A percentile compares a stretch with the other conserved stretches of the same genome.
These are phyloP conservation scores for Gymnoscopelus microlampas DNA, from an alignment of 2,797 vertebrate genomes.

Conservation along the genomic window DNA sequence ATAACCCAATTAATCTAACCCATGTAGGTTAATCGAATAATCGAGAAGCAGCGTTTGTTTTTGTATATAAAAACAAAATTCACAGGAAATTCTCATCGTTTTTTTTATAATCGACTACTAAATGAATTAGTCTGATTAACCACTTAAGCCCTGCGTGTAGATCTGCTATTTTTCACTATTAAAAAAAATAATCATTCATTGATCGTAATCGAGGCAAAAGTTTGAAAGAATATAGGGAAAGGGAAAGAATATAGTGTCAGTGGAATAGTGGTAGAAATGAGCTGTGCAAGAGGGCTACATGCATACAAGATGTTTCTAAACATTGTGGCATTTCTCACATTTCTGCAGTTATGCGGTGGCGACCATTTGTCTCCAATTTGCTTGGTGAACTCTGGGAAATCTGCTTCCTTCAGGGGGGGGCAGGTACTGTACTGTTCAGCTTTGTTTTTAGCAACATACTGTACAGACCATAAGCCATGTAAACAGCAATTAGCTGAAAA, in stretches of 20 bases:
- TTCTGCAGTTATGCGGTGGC: background rate
- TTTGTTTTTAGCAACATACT: slow-evolving; percentile 1
- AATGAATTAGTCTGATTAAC: no score
- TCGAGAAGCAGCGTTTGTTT: no score
- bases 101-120: no score
- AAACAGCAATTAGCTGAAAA: slow-evolving; percentile 46
- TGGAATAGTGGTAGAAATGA: slow-evolving; percentile 1
- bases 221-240: background rate
- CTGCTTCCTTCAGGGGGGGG: background rate
- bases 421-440: background rate
- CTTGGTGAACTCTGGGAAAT: slow-evolving; percentile 16
- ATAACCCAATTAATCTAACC: no score
- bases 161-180: no score
- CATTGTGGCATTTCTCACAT: background rate
- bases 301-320: background rate
- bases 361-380: slow-evolving; percentile 36
- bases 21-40: no score
- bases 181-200: no score
- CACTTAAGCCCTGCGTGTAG: no score
- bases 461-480: slow-evolving; percentile 15
- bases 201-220: no score
- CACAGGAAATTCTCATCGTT: no score
- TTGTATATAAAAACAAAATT: no score
- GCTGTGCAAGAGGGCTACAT: slow-evolving; percentile 7
- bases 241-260: background rate